Conservation (phyloP, 2,113 vertebrate genomes). For the Siniperca knerii region DNA sequence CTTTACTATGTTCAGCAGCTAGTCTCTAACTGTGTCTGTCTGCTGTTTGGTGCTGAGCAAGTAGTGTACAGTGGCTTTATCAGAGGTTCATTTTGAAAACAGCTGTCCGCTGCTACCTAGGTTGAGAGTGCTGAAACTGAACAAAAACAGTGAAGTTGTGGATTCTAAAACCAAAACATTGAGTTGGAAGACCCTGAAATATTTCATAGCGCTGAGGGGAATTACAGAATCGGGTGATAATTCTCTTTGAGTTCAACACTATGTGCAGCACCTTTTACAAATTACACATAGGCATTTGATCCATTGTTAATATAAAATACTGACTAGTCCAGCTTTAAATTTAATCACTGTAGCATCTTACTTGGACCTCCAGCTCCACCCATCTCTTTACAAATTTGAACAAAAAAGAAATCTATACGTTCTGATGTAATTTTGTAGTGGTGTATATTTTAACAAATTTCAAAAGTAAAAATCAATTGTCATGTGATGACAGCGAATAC, state of each 20-base stretch:
- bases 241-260: neutral
- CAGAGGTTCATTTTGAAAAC: neutral
- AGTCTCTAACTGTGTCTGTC: neutral
- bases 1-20: neutral
- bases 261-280: neutral
- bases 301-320: neutral
- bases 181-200: neutral
- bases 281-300: too few relatives aligned
- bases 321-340: neutral
- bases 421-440: neutral
- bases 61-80: neutral
- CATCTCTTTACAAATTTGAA: neutral
- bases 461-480: slow-evolving; percentile 1
- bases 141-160: neutral
- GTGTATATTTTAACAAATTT: neutral
- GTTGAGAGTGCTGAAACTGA: neutral
- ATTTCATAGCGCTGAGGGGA: neutral
- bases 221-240: neutral
- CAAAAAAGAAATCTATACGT: neutral
- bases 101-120: neutral
- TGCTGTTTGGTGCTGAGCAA: neutral
- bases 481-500: neutral
- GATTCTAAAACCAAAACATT: neutral
- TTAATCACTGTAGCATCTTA: neutral
- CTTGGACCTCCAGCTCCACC: too few relatives aligned